phyloP scores from a whole-genome alignment of 2,888 invertebrate species.

The Drosophila prostipennis region DNA sequence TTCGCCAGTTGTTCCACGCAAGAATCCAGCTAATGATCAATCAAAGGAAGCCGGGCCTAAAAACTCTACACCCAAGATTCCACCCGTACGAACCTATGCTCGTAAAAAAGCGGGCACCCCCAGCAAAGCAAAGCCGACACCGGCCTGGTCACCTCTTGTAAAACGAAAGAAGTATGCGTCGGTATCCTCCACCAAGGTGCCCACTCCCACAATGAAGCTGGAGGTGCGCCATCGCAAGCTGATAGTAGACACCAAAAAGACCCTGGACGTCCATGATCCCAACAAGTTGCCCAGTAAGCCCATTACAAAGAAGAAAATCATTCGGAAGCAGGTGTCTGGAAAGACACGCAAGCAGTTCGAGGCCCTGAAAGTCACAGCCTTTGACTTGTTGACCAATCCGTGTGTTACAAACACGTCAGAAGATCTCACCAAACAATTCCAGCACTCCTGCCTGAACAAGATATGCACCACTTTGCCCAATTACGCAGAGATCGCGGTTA shows the following conservation, averaged over 20 bases:
- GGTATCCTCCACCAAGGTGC: conserved; percentile 60
- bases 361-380: conserved; percentile 70
- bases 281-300: conserved; percentile 19
- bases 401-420: conserved; percentile 28
- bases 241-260: conserved; percentile 67
- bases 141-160: conserved; percentile 50
- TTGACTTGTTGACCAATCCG: conserved; percentile 76
- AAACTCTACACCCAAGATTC: conserved; percentile 29
- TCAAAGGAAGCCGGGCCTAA: not conserved
- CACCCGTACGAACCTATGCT: conserved; percentile 75
- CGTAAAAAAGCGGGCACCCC: conserved; percentile 38
- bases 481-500: conserved; percentile 45
- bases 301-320: conserved; percentile 42
- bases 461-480: conserved; percentile 52
- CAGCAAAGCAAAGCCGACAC: conserved; percentile 17
- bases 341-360: conserved; percentile 62
- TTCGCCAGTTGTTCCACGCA: not conserved
- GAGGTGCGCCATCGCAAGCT: conserved; percentile 70
- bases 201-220: conserved; percentile 50
- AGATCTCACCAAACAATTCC: conserved; percentile 45
- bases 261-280: conserved; percentile 47
- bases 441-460: conserved; percentile 51
- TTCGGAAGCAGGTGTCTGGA: conserved; percentile 53
- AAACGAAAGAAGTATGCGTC: conserved; percentile 39
- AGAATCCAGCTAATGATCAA: not conserved